Evolutionary conservation across 2,888 invertebrate species (phyloP).

Genomic region (Noctuana brunneofusca): DNA sequence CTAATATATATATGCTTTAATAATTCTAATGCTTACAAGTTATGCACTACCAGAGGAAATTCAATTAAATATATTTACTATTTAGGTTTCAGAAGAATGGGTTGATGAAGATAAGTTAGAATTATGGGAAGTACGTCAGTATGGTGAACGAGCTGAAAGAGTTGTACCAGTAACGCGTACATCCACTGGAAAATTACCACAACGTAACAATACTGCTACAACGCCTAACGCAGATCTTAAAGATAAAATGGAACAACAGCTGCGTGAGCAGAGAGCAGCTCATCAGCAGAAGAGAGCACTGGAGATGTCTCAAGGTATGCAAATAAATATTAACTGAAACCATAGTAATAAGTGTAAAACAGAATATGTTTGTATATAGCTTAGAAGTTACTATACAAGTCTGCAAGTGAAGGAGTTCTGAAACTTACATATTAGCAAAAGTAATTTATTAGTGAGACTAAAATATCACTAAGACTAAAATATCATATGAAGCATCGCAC

Average conservation of each 20-base stretch:
- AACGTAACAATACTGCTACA: conserved; percentile 70
- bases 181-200: conserved; percentile 87
- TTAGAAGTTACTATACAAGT: no score
- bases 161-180: conserved; percentile 91
- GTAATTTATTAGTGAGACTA: no score
- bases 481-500: no score
- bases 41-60: background rate
- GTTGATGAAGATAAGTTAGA: conserved; percentile 97
- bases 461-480: no score
- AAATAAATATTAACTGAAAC: no score
- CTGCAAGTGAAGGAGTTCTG: no score
- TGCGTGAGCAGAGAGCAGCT: conserved; percentile 93
- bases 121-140: conserved; percentile 97
- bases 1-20: background rate
- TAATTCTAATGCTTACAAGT: background rate
- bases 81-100: conserved; percentile 94
- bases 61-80: background rate
- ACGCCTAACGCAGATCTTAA: conserved; percentile 88
- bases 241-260: conserved; percentile 95
- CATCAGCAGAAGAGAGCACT: conserved; percentile 93
- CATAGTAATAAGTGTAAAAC: no score
- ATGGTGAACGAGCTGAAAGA: conserved; percentile 90
- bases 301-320: conserved; percentile 85
- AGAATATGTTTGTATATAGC: no score
- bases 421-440: no score